Evolutionary conservation across 1,140 invertebrate genomes (phyloP), one percentile per base, ranked within the genome.

Genomic region (Drosophila subpulchrella): DNA sequence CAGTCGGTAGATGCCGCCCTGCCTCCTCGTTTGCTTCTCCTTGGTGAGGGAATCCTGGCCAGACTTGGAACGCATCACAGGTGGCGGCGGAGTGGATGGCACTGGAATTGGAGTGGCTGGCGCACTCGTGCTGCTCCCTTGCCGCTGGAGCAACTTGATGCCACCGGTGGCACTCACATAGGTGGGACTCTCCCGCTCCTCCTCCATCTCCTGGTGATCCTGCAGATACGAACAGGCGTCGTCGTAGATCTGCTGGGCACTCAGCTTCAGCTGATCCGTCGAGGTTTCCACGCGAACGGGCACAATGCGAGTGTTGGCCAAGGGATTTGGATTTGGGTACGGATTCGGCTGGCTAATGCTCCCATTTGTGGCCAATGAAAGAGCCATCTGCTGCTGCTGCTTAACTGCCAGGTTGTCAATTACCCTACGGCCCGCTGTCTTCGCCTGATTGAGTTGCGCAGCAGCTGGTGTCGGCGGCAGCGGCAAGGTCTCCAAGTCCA

Each of bases 381-480:
- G 32, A 39, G 76, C 79, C 84, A 89, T 58, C 73, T 89, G 84
- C 84, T 84, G 84, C 70, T 89, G 84, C 70, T 84, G 61, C 62
- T 84, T 89, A 75, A 51, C 41, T 84, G 84, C 84, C 84, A 88
- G 57, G 56, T 66, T 89, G 84, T 88, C 84, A 88, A 83, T 79
- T 79, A 78, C 32, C 32, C 42, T 50, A 8, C 15, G 47, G 41
- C 27, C 4, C 27, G 50, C 44, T 55, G 73, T 71, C 60, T 63
- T 74, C 78, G 75, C 75, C 36, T 48, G 24, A 42, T 68, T 80
- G 48, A 55, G 30, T 38, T 30, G 17, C n/a, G 13, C 42, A 20
- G 34, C 73, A 55, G 76, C 81, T 74, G 81, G 77, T 41, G 84
- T 60, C 15, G 77, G 72, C 59, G 84, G 84, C 84, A 89, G 70